Conservation (phyloP, 2,113 vertebrate species). For the Urocitellus parryii region DNA sequence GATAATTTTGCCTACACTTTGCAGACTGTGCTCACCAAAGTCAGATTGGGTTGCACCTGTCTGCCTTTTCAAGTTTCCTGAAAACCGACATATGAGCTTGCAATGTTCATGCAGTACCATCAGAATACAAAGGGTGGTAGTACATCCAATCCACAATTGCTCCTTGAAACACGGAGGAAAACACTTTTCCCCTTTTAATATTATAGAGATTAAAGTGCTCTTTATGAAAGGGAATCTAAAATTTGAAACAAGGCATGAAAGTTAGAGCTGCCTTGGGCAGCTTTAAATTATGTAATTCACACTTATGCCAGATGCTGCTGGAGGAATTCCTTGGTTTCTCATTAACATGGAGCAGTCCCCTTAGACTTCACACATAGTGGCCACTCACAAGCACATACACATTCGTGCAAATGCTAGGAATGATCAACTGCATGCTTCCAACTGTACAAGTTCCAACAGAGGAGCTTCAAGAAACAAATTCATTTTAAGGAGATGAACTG, state of each 20-base stretch:
- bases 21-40: not conserved
- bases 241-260: constrained; percentile 79
- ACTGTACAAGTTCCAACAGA: constrained; percentile 77
- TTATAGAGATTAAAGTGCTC: constrained; percentile 61
- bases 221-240: constrained; percentile 57
- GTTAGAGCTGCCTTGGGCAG: constrained; percentile 80
- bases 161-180: not conserved
- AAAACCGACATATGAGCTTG: not conserved
- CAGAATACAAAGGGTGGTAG: not conserved
- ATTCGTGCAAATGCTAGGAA: constrained; percentile 74
- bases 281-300: constrained; percentile 88
- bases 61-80: constrained; percentile 36
- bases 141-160: not conserved
- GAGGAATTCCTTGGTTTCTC: constrained; percentile 86
- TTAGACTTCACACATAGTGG: constrained; percentile 85
- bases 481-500: constrained; percentile 43
- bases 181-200: constrained; percentile 31
- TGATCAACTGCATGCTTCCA: constrained; percentile 69
- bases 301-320: constrained; percentile 82
- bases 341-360: constrained; percentile 85
- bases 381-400: constrained; percentile 76
- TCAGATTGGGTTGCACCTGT: not conserved
- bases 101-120: not conserved
- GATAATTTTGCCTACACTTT: not conserved
- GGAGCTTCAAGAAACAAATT: constrained; percentile 53